phyloP scores from a whole-genome alignment of 2,888 invertebrate genomes.

The Trachelus tabidus region DNA sequence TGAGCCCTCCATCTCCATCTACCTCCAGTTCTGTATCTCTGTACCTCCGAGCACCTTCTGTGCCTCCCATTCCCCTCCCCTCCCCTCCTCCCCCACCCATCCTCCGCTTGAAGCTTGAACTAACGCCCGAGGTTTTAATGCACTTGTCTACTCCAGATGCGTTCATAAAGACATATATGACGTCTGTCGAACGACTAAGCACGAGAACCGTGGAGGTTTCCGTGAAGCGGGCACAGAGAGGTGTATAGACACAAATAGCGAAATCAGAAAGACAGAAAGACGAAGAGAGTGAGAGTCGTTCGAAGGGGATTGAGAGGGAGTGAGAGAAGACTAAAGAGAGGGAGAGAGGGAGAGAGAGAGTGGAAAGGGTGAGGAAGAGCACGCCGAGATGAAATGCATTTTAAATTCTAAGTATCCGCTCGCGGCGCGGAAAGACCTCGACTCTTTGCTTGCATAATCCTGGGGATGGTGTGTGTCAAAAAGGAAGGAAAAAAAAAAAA shows the following conservation, averaged over 20 bases:
- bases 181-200: slow-evolving; percentile 52
- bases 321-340: slow-evolving; percentile 11
- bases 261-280: slow-evolving; percentile 32
- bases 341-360: slow-evolving; percentile 7
- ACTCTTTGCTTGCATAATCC: slow-evolving; percentile 32
- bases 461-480: slow-evolving; percentile 3
- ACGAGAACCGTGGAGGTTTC: slow-evolving; percentile 43
- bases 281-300: slow-evolving; percentile 24
- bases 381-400: slow-evolving; percentile 51
- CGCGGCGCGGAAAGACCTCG: slow-evolving; percentile 40
- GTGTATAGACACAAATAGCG: slow-evolving; percentile 7
- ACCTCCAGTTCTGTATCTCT: slow-evolving; percentile 11
- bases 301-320: slow-evolving; percentile 8
- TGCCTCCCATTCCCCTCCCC: slow-evolving; percentile 25
- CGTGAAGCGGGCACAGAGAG: slow-evolving; percentile 12
- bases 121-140: slow-evolving; percentile 66
- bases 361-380: slow-evolving; percentile 28
- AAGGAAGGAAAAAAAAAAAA: not conserved
- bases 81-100: slow-evolving; percentile 30
- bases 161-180: slow-evolving; percentile 62
- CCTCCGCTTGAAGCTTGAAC: slow-evolving; percentile 61
- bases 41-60: slow-evolving; percentile 13
- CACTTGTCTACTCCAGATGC: slow-evolving; percentile 66
- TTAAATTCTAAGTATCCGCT: slow-evolving; percentile 51
- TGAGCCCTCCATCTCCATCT: slow-evolving; percentile 46